Base-by-base conservation (phyloP, 2,888 invertebrate genomes). In the Xanthia icteritia region DNA sequence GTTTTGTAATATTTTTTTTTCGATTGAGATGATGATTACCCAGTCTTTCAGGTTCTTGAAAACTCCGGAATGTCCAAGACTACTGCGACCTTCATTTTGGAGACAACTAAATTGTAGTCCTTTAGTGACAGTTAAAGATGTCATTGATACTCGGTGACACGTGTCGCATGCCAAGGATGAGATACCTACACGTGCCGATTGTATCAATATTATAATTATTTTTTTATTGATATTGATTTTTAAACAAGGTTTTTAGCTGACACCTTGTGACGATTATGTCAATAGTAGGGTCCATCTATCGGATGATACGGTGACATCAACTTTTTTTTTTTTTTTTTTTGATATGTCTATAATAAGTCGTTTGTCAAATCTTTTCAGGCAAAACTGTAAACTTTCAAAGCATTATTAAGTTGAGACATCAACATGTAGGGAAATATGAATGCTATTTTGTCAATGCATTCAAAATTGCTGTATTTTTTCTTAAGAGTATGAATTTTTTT, bases 141-240 rank as follows among this genome's bases (percentile, higher is more conserved):
- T 27, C 51, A 42, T 80, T 72, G 48, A 80, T 58, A 42, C 2
- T 31, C 9, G 5, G 0, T 58, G 63, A 51, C 48, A 58, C 42
- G 27, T 64, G 9, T 58, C 27, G n/a, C 20, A 23, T 6, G 5
- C 17, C 31, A 36, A 54, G 45, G n/a, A 17, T 36, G 45, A 23
- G 39, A 42, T 45, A 11, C 0, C 39, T 58, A 65, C 81, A 73
- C 27, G 65, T 45, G 51, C 23, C 27, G 31, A 27, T n/a, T 45
- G 42, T 36, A 36, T 81, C 58, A 78, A 81, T 58, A 45, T 58
- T 20, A 23, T 77, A 23, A n/a, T n/a, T n/a, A n/a, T n/a, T 79
- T 56, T 61, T 63, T 45, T 79, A n/a, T 31, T 64, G 31, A 42
- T 42, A 27, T 58, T 42, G 17, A 48, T 36, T 20, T 27, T 42